Conservation (phyloP, 2,888 invertebrate species). For the Pachydiplax longipennis region DNA sequence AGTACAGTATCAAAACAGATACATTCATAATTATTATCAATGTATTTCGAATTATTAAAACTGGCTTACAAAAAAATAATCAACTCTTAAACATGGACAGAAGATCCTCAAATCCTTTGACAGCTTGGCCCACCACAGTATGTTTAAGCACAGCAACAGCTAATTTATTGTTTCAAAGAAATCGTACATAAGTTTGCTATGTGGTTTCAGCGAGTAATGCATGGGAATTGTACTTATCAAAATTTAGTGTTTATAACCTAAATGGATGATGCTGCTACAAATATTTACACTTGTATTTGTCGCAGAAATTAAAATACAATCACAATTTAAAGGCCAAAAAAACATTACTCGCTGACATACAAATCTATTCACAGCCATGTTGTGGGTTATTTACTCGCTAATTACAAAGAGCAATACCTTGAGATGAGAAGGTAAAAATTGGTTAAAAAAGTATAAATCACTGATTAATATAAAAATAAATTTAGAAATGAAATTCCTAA, state of each 20-base stretch:
- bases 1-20: not conserved
- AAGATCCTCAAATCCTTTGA: not conserved
- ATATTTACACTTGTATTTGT: not conserved
- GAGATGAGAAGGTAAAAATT: not conserved
- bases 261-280: not conserved
- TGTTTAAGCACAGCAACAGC: not conserved
- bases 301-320: not conserved
- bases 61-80: not conserved
- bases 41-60: not conserved
- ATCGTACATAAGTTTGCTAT: not conserved
- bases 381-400: not conserved
- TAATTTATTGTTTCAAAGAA: not conserved
- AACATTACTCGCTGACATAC: not conserved
- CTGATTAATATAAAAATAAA: not conserved
- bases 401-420: not conserved
- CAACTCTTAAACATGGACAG: not conserved
- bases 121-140: not conserved
- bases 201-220: not conserved
- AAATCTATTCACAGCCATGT: slow-evolving; percentile 38
- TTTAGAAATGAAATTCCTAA: not conserved
- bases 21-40: not conserved
- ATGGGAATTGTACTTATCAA: not conserved
- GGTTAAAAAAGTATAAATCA: not conserved
- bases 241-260: not conserved
- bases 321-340: not conserved